Evolutionary conservation across 1,140 invertebrate genomes (phyloP), one percentile per base, ranked within the genome.

Genomic region (Drosophila varians): DNA sequence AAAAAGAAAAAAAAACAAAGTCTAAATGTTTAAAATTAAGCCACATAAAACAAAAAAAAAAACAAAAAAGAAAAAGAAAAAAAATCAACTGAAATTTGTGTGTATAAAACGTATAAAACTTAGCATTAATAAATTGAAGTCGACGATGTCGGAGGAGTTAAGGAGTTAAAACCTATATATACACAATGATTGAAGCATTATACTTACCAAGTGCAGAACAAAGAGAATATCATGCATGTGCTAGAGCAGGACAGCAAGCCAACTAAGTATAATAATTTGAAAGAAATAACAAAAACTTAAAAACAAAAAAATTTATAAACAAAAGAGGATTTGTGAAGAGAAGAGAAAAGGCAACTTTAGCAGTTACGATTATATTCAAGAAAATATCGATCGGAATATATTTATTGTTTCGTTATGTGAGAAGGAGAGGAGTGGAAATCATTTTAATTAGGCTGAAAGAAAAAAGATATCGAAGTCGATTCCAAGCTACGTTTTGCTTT

Each of bases 11-110:
- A 38, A 12, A 12, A 25, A 64, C 11, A 55, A 79, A 74, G 73
- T 80, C 77, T 86, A 64, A 76, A 87, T 86, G 80, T 86, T 86
- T 86, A 84, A 47, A 66, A 72, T 54, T 77, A 88, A 88, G 77
- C 62, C 77, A 75, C 73, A 62, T 69, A 55, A 70, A 57, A 77
- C 62, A 77, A 62, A 49, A 66, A 28, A 54, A 55, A 57, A 49
- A 28, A 54, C 49, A 57, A 49, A 45, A 28, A 21, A 14, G 36
- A 36, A 72, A 31, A 57, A 23, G 48, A 54, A 77, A 61, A 75
- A 61, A 74, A 76, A 76, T 42, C 69, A 83, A 84, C 62, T 74
- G 73, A 86, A 86, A 77, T 87, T 77, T 86, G 82, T 86, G 82
- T 86, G 82, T 86, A 86, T 68, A 86, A 82, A 88, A 82, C 74